Base-by-base conservation (phyloP, 35 echinoderm and acorn worm genomes). In the Acanthaster planci region DNA sequence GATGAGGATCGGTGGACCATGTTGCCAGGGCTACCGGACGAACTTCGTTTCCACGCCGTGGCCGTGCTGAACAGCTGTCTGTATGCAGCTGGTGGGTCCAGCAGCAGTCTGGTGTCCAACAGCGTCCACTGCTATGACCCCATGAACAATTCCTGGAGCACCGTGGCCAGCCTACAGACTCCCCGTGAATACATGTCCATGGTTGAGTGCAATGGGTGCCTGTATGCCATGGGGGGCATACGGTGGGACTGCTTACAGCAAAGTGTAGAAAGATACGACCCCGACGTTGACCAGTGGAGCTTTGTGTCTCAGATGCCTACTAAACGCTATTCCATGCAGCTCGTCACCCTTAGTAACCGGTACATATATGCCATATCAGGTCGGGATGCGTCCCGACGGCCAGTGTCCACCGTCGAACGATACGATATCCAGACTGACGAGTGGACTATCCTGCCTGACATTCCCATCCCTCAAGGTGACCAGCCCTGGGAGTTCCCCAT, bases 31-130 rank as follows among this genome's bases (percentile, higher is more conserved):
- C 59, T 99, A 19, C 96, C 96, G 10, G 89, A 81, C 72, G 96
- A 99, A 64, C 83, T 99, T 19, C 81, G 96, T 86, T 99, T 99
- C 47, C 96, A 99, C 89, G 96, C 96, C 38, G 89, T 87, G n/a
- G 92, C 96, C 29, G 89, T 84, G 18, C 44, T 99, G 31, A 87
- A 99, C 82, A 89, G 89, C 29, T 86, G 81, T 42, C 89, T 99
- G 92, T 99, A 99, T 83, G 92, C 92, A 16, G 96, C 92, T 15
- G 96, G 96, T 56, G 96, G 96, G 36, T 84, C 87, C 1, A 94
- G 96, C 56, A 99, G 88, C 57, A 85, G 89, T 19, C 88, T 94
- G 32, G 86, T 93, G 35, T 87, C 96, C 2, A 93, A 89, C 57
- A 60, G 76, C 32, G 96, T 99, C 7, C 96, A 99, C 86, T 90